Evolutionary conservation across 2,797 vertebrate species (phyloP).

Genomic region (Botia kubotai): DNA sequence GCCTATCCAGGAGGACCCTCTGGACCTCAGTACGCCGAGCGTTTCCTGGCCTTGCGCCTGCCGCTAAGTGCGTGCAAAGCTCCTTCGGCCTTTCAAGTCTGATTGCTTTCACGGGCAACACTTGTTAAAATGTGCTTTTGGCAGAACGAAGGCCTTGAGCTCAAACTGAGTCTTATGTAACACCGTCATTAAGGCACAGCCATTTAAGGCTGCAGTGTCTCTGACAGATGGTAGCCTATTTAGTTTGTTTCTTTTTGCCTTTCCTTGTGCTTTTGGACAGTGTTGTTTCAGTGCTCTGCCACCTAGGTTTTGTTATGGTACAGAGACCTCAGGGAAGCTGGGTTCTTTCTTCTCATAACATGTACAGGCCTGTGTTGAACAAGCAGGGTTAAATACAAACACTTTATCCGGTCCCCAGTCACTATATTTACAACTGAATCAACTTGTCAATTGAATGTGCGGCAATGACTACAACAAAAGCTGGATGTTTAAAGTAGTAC

Average conservation of each 20-base stretch:
- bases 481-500: too few relatives aligned
- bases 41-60: slow-evolving; percentile 63
- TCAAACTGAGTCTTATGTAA: slow-evolving; percentile 70
- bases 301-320: slow-evolving; percentile 12
- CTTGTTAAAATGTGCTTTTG: slow-evolving; percentile 58
- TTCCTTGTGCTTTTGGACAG: slow-evolving; percentile 10
- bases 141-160: slow-evolving; percentile 56
- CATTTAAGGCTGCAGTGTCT: slow-evolving; percentile 52
- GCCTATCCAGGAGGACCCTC: slow-evolving; percentile 43
- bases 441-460: neutral
- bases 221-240: slow-evolving; percentile 67
- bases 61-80: slow-evolving; percentile 64
- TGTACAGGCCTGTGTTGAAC: slow-evolving; percentile 1
- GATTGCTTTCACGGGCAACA: slow-evolving; percentile 75
- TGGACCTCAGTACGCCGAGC: slow-evolving; percentile 60
- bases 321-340: neutral
- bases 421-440: neutral
- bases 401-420: neutral
- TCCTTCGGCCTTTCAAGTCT: slow-evolving; percentile 65
- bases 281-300: neutral
- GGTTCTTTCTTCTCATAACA: neutral
- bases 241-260: slow-evolving; percentile 57
- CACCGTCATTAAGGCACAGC: slow-evolving; percentile 54
- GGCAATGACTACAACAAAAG: neutral
- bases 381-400: neutral